Percentiles rank a stretch among this genome's conserved stretches.
Conservation (phyloP, 2,888 invertebrate genomes). For the Sabatieria punctata region DNA sequence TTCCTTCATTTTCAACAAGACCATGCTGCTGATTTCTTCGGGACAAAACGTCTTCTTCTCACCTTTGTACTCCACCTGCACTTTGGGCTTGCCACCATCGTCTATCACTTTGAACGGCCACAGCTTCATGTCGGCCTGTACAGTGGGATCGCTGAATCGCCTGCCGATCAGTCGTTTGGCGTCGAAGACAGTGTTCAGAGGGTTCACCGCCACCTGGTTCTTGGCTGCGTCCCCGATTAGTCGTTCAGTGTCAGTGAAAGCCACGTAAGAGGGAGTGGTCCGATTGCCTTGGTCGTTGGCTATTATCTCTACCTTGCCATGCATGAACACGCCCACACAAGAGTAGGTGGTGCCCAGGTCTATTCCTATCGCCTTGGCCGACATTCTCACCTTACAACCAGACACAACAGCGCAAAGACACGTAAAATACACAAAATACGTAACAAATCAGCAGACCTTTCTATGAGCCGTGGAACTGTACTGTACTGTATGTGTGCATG, state of each 20-base stretch:
- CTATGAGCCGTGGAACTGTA: too few species aligned
- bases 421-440: too few species aligned
- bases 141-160: slow-evolving; percentile 29
- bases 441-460: too few species aligned
- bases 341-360: slow-evolving; percentile 33
- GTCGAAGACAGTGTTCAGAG: slow-evolving; percentile 38
- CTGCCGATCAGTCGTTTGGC: slow-evolving; percentile 33
- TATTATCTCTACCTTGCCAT: slow-evolving; percentile 41
- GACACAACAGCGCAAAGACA: too few species aligned
- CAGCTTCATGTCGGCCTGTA: slow-evolving; percentile 20
- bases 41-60: slow-evolving; percentile 48
- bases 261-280: slow-evolving; percentile 40
- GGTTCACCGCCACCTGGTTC: slow-evolving; percentile 40
- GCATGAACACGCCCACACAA: slow-evolving; percentile 34
- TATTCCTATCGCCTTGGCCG: slow-evolving; percentile 27
- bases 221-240: slow-evolving; percentile 39
- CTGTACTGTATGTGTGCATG: too few species aligned
- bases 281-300: slow-evolving; percentile 41
- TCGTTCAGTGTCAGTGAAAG: slow-evolving; percentile 39
- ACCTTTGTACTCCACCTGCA: slow-evolving; percentile 62
- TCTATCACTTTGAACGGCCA: slow-evolving; percentile 19
- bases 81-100: slow-evolving; percentile 32
- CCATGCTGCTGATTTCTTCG: slow-evolving; percentile 27
- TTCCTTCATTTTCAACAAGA: slow-evolving; percentile 22
- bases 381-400: too few species aligned